phyloP scores from a whole-genome alignment of 2,113 vertebrate species.

The Myrmecobius fasciatus region DNA sequence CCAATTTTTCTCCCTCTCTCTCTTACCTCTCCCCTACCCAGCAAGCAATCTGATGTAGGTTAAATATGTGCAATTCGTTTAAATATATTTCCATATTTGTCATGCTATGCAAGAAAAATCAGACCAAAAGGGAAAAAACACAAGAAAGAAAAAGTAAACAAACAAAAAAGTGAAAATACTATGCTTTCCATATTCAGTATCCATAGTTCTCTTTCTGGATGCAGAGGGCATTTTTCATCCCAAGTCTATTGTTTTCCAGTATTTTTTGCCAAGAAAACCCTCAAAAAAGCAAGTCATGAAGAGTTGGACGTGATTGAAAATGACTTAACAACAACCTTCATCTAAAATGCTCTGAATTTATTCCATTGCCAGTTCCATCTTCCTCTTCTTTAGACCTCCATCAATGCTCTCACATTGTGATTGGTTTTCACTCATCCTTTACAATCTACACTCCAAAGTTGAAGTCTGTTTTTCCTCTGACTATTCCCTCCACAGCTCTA shows the following conservation, averaged over 20 bases:
- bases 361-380: neutral
- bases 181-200: too few species aligned
- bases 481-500: neutral
- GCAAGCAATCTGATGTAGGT: too few species aligned
- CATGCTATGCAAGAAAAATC: too few species aligned
- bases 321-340: neutral
- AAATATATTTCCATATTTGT: too few species aligned
- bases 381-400: neutral
- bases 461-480: neutral
- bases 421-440: neutral
- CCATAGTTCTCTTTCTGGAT: too few species aligned
- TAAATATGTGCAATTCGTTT: too few species aligned
- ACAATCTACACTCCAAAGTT: neutral
- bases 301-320: neutral
- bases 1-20: too few species aligned
- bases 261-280: neutral
- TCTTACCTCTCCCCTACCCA: too few species aligned
- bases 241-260: neutral
- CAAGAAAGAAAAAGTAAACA: too few species aligned
- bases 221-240: too few species aligned
- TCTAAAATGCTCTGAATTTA: neutral
- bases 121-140: too few species aligned
- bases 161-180: too few species aligned
- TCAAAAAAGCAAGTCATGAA: neutral
- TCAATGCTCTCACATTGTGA: neutral